phyloP scores from a whole-genome alignment of 2,888 invertebrate species.

The Cancer borealis region DNA sequence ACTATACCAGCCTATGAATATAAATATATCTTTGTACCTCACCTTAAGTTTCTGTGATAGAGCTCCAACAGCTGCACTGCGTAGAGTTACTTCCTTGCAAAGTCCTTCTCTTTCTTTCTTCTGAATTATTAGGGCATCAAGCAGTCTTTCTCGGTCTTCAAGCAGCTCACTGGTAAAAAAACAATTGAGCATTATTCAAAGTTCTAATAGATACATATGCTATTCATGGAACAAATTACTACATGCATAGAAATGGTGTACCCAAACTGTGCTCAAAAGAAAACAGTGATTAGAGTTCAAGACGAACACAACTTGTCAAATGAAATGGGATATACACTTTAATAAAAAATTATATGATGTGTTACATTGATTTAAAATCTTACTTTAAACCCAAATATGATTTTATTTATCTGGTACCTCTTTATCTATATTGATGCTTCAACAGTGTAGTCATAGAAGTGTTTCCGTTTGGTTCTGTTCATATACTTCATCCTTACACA shows the following conservation, averaged over 20 bases:
- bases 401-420: too few relatives aligned
- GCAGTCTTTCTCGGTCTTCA: constrained; percentile 63
- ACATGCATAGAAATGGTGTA: not conserved
- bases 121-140: constrained; percentile 53
- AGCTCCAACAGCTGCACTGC: constrained; percentile 66
- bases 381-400: too few relatives aligned
- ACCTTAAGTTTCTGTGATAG: constrained; percentile 70
- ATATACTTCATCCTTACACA: too few relatives aligned
- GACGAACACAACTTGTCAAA: not conserved
- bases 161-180: constrained; percentile 55
- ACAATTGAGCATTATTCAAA: not conserved
- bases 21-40: not conserved
- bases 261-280: too few relatives aligned
- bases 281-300: not conserved
- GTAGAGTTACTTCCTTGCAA: constrained; percentile 61
- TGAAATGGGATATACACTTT: too few relatives aligned
- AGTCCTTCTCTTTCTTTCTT: constrained; percentile 65
- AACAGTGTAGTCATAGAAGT: too few relatives aligned
- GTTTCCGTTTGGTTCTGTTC: too few relatives aligned
- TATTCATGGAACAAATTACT: not conserved
- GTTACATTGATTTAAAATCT: too few relatives aligned
- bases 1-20: not conserved
- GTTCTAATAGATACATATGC: not conserved
- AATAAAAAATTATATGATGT: too few relatives aligned
- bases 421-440: too few relatives aligned